Conservation (phyloP, 1,140 invertebrate species). For the Drosophila elegans region DNA sequence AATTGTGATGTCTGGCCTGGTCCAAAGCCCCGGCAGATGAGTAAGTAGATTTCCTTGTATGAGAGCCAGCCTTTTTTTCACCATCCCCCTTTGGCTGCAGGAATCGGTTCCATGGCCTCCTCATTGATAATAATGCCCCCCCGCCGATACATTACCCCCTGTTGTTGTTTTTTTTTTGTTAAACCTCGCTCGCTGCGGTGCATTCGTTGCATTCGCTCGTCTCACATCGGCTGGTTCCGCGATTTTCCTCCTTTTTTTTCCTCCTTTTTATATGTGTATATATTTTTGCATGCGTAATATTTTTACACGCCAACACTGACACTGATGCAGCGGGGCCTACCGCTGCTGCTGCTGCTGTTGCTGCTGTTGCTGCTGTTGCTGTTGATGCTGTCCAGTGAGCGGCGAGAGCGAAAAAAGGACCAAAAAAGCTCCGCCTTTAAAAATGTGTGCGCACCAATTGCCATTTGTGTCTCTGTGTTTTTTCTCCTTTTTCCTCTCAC, state of each 20-base stretch:
- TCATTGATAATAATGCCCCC: slow-evolving; percentile 81
- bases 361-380: slow-evolving; percentile 16
- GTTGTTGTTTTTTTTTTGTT: slow-evolving; percentile 14
- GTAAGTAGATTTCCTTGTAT: slow-evolving; percentile 82
- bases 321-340: slow-evolving; percentile 37
- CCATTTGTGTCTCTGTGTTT: slow-evolving; percentile 74
- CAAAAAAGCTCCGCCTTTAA: slow-evolving; percentile 84
- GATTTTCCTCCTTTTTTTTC: slow-evolving; percentile 27
- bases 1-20: slow-evolving; percentile 78
- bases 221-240: slow-evolving; percentile 52
- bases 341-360: slow-evolving; percentile 4
- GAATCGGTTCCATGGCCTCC: slow-evolving; percentile 43
- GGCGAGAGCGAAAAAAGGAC: slow-evolving; percentile 76
- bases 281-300: slow-evolving; percentile 73
- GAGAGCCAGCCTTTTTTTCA: slow-evolving; percentile 38
- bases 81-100: slow-evolving; percentile 5
- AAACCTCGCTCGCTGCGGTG: slow-evolving; percentile 20
- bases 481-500: slow-evolving; percentile 81
- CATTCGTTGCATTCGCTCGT: slow-evolving; percentile 53
- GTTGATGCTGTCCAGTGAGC: slow-evolving; percentile 57
- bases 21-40: slow-evolving; percentile 55
- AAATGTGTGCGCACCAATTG: slow-evolving; percentile 83
- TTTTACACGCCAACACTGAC: slow-evolving; percentile 69
- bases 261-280: slow-evolving; percentile 33
- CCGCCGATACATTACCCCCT: slow-evolving; percentile 2